Evolutionary conservation across 2,888 invertebrate genomes (phyloP).

Genomic region (Gasteruption jaculator): DNA sequence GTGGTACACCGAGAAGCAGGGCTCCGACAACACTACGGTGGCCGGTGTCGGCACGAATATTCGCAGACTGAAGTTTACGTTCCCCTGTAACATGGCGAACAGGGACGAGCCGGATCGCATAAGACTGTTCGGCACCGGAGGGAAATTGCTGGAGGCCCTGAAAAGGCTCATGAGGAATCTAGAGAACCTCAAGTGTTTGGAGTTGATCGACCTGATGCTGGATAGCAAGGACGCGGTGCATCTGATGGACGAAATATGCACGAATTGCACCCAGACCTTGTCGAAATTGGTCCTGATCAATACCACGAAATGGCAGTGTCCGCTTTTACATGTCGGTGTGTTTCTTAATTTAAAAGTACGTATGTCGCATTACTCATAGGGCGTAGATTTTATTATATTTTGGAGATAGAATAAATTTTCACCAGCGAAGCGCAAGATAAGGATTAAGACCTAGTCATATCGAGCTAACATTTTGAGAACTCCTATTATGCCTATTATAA

Average conservation of each 20-base stretch:
- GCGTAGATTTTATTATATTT: background rate
- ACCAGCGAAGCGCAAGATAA: too few species aligned
- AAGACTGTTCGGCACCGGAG: constrained; percentile 74
- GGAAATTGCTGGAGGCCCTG: constrained; percentile 62
- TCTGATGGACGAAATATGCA: constrained; percentile 69
- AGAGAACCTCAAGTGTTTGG: constrained; percentile 60
- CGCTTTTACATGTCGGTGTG: constrained; percentile 70
- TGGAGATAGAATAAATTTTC: too few species aligned
- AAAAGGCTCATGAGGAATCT: constrained; percentile 68
- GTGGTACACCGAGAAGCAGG: constrained; percentile 61
- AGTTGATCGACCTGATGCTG: constrained; percentile 70
- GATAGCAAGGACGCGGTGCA: constrained; percentile 67
- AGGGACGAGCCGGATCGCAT: constrained; percentile 61
- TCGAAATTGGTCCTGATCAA: constrained; percentile 67
- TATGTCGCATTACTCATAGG: constrained; percentile 11
- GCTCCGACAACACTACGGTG: constrained; percentile 36
- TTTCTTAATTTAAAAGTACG: constrained; percentile 68
- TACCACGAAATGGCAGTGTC: constrained; percentile 65
- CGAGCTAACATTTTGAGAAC: background rate
- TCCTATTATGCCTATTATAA: background rate
- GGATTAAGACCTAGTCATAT: too few species aligned
- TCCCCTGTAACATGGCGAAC: constrained; percentile 70
- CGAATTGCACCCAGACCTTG: constrained; percentile 62
- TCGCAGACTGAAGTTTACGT: constrained; percentile 63
- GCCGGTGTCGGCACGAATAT: constrained; percentile 59